Evolutionary conservation across 2,888 invertebrate genomes (phyloP).

Genomic region (Pseudococcus jackbeardsleyi): DNA sequence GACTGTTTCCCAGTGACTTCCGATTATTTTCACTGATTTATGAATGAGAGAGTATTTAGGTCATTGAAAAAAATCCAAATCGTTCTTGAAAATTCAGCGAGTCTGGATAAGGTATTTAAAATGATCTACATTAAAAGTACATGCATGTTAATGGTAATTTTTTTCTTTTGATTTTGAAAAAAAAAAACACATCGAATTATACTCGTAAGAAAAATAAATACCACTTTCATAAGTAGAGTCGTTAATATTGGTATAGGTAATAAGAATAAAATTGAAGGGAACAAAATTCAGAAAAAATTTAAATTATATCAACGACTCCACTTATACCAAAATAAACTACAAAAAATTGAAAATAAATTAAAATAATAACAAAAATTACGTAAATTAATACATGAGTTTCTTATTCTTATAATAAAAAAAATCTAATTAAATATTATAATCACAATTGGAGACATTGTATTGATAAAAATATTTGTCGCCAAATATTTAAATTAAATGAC

Average conservation of each 20-base stretch:
- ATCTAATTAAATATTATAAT: slow-evolving; percentile 43
- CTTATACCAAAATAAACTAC: background rate
- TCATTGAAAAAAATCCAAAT: no score
- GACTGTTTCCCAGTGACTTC: no score
- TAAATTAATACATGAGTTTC: slow-evolving; percentile 30
- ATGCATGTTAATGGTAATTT: background rate
- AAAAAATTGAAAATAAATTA: slow-evolving; percentile 27
- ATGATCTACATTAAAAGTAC: no score
- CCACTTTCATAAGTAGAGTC: background rate
- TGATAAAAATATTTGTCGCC: slow-evolving; percentile 42
- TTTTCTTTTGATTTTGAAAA: slow-evolving; percentile 4
- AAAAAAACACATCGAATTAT: background rate
- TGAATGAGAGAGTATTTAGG: no score
- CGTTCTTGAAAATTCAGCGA: no score
- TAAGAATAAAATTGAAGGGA: background rate
- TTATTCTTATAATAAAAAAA: slow-evolving; percentile 8
- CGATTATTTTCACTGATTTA: no score
- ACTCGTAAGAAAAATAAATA: background rate
- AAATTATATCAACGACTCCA: slow-evolving; percentile 8
- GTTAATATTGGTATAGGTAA: background rate
- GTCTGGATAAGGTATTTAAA: no score
- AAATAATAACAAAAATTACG: slow-evolving; percentile 37
- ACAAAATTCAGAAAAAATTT: background rate
- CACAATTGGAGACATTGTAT: slow-evolving; percentile 47
- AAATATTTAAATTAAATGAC: slow-evolving; percentile 48